Conservation (phyloP, 2,888 invertebrate genomes). For the Dynastes hyllus region DNA sequence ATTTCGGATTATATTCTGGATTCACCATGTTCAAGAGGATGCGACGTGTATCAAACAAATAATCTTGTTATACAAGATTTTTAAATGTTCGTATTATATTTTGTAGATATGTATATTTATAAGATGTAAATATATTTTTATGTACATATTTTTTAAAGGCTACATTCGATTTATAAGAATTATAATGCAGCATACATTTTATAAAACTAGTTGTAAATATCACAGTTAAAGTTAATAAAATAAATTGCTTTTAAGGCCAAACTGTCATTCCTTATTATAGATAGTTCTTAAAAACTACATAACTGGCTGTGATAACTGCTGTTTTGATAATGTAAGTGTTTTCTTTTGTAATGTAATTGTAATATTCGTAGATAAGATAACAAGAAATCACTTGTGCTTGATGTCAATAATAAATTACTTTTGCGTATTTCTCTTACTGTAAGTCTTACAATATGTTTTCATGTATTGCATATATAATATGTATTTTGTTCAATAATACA, state of each 20-base stretch:
- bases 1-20: conserved; percentile 81
- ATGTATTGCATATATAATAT: too few species aligned
- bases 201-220: conserved; percentile 1
- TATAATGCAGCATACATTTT: conserved; percentile 12
- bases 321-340: conserved; percentile 14
- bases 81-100: conserved; percentile 46
- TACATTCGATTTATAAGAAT: conserved; percentile 28
- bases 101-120: conserved; percentile 35
- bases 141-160: conserved; percentile 2
- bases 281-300: conserved; percentile 14
- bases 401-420: too few species aligned
- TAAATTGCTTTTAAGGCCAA: background rate
- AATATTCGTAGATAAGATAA: too few species aligned
- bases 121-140: conserved; percentile 22
- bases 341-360: background rate
- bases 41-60: conserved; percentile 51
- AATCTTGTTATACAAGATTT: conserved; percentile 44
- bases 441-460: too few species aligned
- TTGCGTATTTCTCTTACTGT: too few species aligned
- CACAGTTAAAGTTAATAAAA: conserved; percentile 22
- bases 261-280: conserved; percentile 3
- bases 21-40: conserved; percentile 74
- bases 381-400: too few species aligned
- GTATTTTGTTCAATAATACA: too few species aligned
- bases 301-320: conserved; percentile 29